phyloP scores from a whole-genome alignment of 2,113 vertebrate genomes.

The Pangasianodon hypophthalmus region DNA sequence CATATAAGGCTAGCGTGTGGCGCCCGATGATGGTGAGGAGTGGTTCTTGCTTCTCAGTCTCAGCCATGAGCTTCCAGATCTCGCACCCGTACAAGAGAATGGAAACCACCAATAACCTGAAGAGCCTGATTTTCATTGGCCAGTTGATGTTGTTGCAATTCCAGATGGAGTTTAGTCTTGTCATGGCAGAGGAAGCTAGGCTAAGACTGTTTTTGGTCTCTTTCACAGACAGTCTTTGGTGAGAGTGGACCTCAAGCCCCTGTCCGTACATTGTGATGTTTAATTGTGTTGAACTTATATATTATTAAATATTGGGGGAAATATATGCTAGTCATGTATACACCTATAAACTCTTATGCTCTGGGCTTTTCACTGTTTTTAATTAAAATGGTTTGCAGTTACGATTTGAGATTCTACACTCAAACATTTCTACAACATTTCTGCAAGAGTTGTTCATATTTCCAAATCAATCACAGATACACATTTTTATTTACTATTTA shows the following conservation, averaged over 20 bases:
- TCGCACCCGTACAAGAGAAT: neutral
- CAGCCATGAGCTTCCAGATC: neutral
- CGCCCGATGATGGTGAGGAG: neutral
- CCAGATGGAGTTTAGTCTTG: neutral
- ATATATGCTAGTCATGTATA: neutral
- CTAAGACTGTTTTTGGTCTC: neutral
- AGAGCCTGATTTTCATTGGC: neutral
- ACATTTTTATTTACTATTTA: neutral
- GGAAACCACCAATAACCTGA: neutral
- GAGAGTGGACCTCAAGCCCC: neutral
- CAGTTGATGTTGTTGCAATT: neutral
- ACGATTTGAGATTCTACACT: neutral
- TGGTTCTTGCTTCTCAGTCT: neutral
- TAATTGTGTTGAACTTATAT: neutral
- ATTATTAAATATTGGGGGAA: neutral
- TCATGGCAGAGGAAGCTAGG: neutral
- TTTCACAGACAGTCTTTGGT: neutral
- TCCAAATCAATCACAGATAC: neutral
- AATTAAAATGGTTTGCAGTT: neutral
- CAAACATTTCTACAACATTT: neutral
- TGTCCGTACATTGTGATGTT: neutral
- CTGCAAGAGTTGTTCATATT: neutral
- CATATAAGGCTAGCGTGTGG: neutral
- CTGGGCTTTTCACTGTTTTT: neutral
- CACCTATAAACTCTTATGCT: neutral